phyloP scores from a whole-genome alignment of 2,113 vertebrate genomes.

The Cyprinodon tularosa region DNA sequence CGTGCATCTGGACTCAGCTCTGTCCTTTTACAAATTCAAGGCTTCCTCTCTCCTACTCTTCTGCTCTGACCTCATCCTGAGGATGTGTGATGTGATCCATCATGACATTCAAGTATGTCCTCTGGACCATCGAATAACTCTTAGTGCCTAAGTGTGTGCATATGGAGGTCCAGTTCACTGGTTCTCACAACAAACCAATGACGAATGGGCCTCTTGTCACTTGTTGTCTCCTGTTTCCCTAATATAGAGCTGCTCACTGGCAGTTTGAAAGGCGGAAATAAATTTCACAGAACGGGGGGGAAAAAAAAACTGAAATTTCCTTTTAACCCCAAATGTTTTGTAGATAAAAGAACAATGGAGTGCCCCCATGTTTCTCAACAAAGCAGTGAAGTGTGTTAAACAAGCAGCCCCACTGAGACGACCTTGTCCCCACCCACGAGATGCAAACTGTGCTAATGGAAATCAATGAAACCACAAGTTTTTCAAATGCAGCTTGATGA shows the following conservation, averaged over 20 bases:
- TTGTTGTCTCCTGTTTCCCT: constrained; percentile 52
- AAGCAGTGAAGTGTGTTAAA: constrained; percentile 47
- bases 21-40: constrained; percentile 41
- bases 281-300: constrained; percentile 34
- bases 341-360: constrained; percentile 25
- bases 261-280: constrained; percentile 27
- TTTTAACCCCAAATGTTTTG: constrained; percentile 10
- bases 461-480: constrained; percentile 76
- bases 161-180: constrained; percentile 41
- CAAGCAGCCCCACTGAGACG: constrained; percentile 26
- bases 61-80: constrained; percentile 63
- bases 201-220: constrained; percentile 46
- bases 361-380: constrained; percentile 34
- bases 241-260: constrained; percentile 14
- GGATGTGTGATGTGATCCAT: constrained; percentile 68
- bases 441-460: constrained; percentile 67
- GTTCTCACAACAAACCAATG: constrained; percentile 28
- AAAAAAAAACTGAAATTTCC: constrained; percentile 28
- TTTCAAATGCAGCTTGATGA: constrained; percentile 75
- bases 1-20: constrained; percentile 21
- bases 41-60: constrained; percentile 26
- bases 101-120: constrained; percentile 71
- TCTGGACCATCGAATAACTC: constrained; percentile 55
- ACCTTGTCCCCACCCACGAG: constrained; percentile 41
- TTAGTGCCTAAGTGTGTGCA: constrained; percentile 47